phyloP scores from a whole-genome alignment of 2,888 invertebrate species.

The Cancer borealis region DNA sequence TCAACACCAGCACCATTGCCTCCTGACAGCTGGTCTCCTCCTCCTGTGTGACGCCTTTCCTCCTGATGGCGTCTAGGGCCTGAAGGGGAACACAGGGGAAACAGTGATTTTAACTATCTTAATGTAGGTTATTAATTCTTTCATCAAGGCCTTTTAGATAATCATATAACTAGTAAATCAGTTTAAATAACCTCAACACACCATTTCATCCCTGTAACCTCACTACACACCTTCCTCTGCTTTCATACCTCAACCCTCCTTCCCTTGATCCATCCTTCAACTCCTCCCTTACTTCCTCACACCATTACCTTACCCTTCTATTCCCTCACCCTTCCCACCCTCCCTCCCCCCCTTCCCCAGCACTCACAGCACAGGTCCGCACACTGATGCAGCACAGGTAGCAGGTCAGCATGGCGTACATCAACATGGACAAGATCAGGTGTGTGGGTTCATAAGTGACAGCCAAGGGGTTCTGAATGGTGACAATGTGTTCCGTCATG shows the following conservation, averaged over 20 bases:
- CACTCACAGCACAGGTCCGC: constrained; percentile 62
- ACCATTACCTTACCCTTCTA: too few relatives aligned
- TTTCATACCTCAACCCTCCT: too few relatives aligned
- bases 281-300: too few relatives aligned
- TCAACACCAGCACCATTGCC: constrained; percentile 48
- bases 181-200: too few relatives aligned
- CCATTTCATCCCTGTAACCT: too few relatives aligned
- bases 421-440: constrained; percentile 45
- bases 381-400: constrained; percentile 56
- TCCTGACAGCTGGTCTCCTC: constrained; percentile 51
- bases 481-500: constrained; percentile 55
- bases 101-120: not conserved
- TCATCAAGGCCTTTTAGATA: too few relatives aligned
- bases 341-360: not conserved
- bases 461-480: constrained; percentile 49
- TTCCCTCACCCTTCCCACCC: too few relatives aligned
- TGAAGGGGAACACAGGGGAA: not conserved
- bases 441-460: constrained; percentile 48
- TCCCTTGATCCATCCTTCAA: too few relatives aligned
- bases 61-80: constrained; percentile 43
- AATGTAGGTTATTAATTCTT: too few relatives aligned
- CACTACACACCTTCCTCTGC: too few relatives aligned
- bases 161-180: too few relatives aligned
- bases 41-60: constrained; percentile 37
- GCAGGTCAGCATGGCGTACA: constrained; percentile 48